A percentile compares a stretch with the other conserved stretches of the same genome.
These are phyloP conservation scores for Pinctada fucata DNA, from an alignment of 2,888 invertebrate genomes.

Conservation along the genomic window DNA sequence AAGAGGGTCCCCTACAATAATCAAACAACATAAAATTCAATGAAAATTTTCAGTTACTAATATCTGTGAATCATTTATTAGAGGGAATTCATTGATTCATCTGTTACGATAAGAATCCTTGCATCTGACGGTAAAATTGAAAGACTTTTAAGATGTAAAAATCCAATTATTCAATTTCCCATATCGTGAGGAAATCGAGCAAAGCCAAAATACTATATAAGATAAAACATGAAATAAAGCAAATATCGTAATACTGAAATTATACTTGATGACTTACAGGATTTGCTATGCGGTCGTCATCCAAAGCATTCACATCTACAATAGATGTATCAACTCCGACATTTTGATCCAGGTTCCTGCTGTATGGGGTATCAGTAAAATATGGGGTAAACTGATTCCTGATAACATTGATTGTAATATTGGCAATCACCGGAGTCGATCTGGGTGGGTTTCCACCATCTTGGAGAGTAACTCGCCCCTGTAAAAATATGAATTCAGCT, in stretches of 20 bases:
- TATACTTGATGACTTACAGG: background rate
- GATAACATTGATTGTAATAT: conserved; percentile 51
- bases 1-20: conserved; percentile 7
- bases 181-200: no score
- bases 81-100: no score
- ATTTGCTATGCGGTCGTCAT: conserved; percentile 21
- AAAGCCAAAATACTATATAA: no score
- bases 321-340: conserved; percentile 11
- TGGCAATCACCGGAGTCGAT: conserved; percentile 24
- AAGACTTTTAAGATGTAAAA: no score
- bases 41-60: no score
- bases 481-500: background rate
- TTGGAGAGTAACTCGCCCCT: conserved; percentile 28
- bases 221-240: no score
- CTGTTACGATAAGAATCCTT: no score
- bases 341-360: conserved; percentile 27
- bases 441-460: conserved; percentile 32
- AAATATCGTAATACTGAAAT: background rate
- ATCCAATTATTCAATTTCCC: no score
- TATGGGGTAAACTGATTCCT: conserved; percentile 51
- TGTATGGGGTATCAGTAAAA: conserved; percentile 33
- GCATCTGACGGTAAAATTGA: no score
- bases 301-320: conserved; percentile 22
- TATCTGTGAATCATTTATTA: no score
- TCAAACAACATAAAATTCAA: no score